Evolutionary conservation across 2,797 vertebrate genomes (phyloP).

Genomic region (Schizothorax lantsangensis): DNA sequence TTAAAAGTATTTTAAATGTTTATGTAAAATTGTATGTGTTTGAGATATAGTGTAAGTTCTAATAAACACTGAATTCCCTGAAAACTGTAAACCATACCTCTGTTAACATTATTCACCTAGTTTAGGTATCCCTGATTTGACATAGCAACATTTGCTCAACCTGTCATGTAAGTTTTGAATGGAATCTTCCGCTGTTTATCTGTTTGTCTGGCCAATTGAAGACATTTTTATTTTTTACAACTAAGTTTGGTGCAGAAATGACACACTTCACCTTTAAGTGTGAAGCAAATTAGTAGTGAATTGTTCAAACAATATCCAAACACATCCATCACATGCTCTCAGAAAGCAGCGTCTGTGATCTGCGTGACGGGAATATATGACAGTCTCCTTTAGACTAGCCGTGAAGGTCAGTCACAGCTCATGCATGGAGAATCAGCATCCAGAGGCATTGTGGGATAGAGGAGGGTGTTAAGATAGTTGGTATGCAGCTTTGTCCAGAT

Average conservation of each 20-base stretch:
- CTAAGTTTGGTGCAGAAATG: neutral
- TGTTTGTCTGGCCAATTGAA: neutral
- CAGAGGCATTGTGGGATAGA: constrained; percentile 34
- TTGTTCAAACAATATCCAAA: neutral
- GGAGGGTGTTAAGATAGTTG: constrained; percentile 35
- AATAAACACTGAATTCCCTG: neutral
- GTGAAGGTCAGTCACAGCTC: constrained; percentile 50
- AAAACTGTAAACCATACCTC: neutral
- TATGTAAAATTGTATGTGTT: neutral
- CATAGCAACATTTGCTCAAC: neutral
- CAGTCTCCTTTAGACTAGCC: constrained; percentile 31
- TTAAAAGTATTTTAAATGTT: neutral
- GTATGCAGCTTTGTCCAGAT: constrained; percentile 8
- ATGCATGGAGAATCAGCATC: constrained; percentile 15
- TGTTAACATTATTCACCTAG: neutral
- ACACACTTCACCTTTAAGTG: neutral
- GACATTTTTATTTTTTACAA: neutral
- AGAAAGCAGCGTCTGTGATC: constrained; percentile 15
- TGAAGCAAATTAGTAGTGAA: constrained; percentile 16
- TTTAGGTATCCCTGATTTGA: neutral
- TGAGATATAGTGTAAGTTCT: neutral
- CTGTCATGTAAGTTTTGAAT: neutral
- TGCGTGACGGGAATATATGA: neutral
- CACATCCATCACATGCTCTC: constrained; percentile 15
- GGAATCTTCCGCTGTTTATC: neutral